These are phyloP conservation scores for Drosophila atripex DNA, from an alignment of 2,888 invertebrate genomes.

Conservation along the genomic window DNA sequence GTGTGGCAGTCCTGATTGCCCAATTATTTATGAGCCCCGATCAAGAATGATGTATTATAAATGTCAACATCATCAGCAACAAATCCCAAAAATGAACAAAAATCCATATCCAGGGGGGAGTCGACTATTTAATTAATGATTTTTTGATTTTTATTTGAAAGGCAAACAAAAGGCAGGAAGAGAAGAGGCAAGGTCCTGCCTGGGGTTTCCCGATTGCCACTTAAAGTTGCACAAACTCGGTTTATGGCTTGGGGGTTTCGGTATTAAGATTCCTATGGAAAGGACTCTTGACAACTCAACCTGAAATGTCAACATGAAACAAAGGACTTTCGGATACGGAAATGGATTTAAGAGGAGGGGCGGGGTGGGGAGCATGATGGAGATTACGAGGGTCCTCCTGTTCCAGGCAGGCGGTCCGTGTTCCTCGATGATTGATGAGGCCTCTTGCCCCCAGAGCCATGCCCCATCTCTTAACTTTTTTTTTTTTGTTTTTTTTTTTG, in stretches of 20 bases:
- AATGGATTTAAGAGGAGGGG: background rate
- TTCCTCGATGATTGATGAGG: constrained; percentile 45
- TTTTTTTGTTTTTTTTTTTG: constrained; percentile 7
- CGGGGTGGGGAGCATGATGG: background rate
- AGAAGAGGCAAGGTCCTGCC: background rate
- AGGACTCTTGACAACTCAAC: constrained; percentile 32
- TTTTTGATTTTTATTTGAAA: constrained; percentile 59
- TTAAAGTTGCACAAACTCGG: background rate
- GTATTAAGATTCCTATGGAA: too few relatives aligned
- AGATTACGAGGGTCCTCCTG: constrained; percentile 1
- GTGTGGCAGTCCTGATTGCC: constrained; percentile 28
- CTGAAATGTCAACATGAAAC: constrained; percentile 56
- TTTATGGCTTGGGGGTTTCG: too few relatives aligned
- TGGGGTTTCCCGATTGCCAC: background rate
- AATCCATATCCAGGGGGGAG: background rate
- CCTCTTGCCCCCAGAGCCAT: background rate
- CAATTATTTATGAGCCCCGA: constrained; percentile 46
- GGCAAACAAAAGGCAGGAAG: constrained; percentile 10
- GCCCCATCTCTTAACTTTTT: background rate
- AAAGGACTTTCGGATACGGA: constrained; percentile 1
- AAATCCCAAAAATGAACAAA: too few relatives aligned
- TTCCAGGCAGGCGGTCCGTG: constrained; percentile 36
- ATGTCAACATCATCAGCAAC: constrained; percentile 41
- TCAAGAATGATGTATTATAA: constrained; percentile 46
- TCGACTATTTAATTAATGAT: constrained; percentile 61